Base-by-base conservation (phyloP, 2,888 invertebrate species). In the Andrena haemorrhoa region DNA sequence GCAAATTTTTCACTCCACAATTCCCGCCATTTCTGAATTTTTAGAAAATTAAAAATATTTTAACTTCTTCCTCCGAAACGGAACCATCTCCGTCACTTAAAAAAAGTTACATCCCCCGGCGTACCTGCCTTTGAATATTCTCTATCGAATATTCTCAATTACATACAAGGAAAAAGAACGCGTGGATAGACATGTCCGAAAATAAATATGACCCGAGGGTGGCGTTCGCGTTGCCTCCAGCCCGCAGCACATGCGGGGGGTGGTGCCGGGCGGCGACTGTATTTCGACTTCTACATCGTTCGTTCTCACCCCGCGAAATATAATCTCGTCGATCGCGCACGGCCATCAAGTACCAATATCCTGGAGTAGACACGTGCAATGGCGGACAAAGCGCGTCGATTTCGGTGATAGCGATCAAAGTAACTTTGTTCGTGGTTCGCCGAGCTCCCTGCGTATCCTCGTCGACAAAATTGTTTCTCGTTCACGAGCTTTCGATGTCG, bases 311-410 rank as follows among this genome's bases (percentile, higher is more conserved):
- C 86, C 76, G 82, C 79, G 82, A 84, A 88, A 83, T 80, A 79
- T 82, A 84, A 77, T 75, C 85, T 75, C 73, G 72, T 49, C 75
- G 78, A 76, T 88, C 87, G 86, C 82, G 82, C 75, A 82, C 84
- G 75, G 81, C 88, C 86, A 88, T 89, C 90, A 88, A 91, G 91
- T 88, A 89, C 88, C 89, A 87, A 90, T 90, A 89, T 90, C 90
- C 90, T 89, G 88, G 69, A 86, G 87, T 82, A 86, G 88, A 88
- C 90, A 90, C 91, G 91, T 90, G 90, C 89, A 86, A 83, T 75
- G 84, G 56, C 79, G 84, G 79, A 88, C 88, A 88, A 88, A 88
- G 88, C 84, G 80, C 64, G 83, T 83, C 80, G 81, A 85, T 86
- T 87, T 84, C 82, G 80, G 82, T 79, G 88, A 88, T 88, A 88